phyloP scores from a whole-genome alignment of 2,113 vertebrate species.

The Nothobranchius furzeri region DNA sequence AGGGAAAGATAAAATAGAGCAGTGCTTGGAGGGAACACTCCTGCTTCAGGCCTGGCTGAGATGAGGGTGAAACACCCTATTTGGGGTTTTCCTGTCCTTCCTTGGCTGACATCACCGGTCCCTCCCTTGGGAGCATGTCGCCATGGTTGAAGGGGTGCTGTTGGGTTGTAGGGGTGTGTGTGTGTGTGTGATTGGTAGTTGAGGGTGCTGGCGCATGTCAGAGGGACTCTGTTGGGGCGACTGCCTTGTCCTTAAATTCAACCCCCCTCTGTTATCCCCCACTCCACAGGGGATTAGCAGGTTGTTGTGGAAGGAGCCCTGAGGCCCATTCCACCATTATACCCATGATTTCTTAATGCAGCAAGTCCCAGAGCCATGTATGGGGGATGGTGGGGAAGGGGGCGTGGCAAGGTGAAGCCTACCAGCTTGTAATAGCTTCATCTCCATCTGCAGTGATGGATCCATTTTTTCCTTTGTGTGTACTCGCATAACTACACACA shows the following conservation, averaged over 20 bases:
- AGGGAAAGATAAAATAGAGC: conserved; percentile 8
- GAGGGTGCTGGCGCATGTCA: conserved; percentile 70
- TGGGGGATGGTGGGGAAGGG: conserved; percentile 35
- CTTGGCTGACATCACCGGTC: conserved; percentile 37
- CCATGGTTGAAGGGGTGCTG: conserved; percentile 25
- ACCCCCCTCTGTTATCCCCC: conserved; percentile 12
- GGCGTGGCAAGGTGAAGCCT: conserved; percentile 55
- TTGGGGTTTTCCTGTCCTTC: conserved; percentile 35
- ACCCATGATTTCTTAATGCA: conserved; percentile 70
- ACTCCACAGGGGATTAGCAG: conserved; percentile 77
- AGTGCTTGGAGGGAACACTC: conserved; percentile 14
- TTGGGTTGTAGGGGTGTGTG: not conserved
- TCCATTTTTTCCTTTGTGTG: conserved; percentile 20
- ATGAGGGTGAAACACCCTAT: conserved; percentile 6
- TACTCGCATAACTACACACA: conserved; percentile 18
- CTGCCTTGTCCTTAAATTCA: conserved; percentile 47
- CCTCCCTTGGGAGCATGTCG: conserved; percentile 43
- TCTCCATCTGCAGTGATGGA: conserved; percentile 61
- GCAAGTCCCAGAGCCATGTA: conserved; percentile 46
- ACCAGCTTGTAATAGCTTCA: conserved; percentile 72
- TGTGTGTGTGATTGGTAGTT: conserved; percentile 1
- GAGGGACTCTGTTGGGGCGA: conserved; percentile 59
- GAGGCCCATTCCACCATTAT: conserved; percentile 75
- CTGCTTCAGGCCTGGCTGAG: conserved; percentile 4
- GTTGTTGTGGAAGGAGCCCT: conserved; percentile 71